Evolutionary conservation across 2,113 vertebrate species (phyloP), one percentile per base, ranked within the genome.

Genomic region (Lepus timidus): DNA sequence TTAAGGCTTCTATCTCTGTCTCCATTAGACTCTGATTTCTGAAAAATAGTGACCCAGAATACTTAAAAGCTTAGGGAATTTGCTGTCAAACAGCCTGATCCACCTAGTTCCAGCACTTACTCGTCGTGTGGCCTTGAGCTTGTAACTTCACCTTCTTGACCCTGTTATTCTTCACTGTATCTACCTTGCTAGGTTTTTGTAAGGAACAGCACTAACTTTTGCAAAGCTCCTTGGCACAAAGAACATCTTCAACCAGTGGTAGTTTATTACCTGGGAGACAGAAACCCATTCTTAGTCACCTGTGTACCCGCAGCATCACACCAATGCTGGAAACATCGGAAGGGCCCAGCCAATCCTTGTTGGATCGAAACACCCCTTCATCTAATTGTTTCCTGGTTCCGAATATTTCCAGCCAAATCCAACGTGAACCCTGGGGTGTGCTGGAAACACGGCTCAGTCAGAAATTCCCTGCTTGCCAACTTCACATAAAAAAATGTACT

Each of bases 301-400:
- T 81, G 36, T 17, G 29, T 20, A 5, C 67, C 31, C 49, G 25
- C 44, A 71, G 67, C 23, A 8, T 73, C 68, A 82, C 71, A 81
- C 36, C 31, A 44, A 65, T 3, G 25, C 58, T 31, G 4, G 58
- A 62, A 73, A 58, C 20, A 33, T 2, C 58, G 5, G 68, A 74
- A 76, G 23, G 49, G 12, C 55, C 27, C 31, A 49, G 44, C 4
- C 52, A 65, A 49, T 71, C 25, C 39, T 51, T 16, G 17, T 9
- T 86, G 68, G 52, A 36, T 80, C 19, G 11, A 70, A 68, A 82
- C 31, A 55, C 17, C 58, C 62, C 78, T 81, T 1, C 76, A 39
- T 78, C 78, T 76, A 61, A 78, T 67, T 4, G 5, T 82, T 90
- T 80, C 58, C 44, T 90, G 92, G 58, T 61, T 93, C 74, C 78